Evolutionary conservation across 2,113 vertebrate genomes (phyloP).

Genomic region (Odontesthes bonariensis): DNA sequence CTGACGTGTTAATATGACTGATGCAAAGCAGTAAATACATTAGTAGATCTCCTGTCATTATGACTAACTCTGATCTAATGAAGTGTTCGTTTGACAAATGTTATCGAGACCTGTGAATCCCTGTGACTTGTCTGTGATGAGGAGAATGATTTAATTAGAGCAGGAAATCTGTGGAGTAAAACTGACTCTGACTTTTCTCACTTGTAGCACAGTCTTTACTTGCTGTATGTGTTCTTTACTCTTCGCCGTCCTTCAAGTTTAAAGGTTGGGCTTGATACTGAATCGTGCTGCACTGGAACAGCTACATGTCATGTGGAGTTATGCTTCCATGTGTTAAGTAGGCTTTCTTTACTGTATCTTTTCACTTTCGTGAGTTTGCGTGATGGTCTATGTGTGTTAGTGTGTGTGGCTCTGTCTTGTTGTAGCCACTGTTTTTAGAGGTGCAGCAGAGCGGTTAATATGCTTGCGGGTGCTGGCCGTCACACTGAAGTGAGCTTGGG

Average conservation of each 20-base stretch:
- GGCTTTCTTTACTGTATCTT: slow-evolving; percentile 12
- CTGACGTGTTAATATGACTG: slow-evolving; percentile 29
- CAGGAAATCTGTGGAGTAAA: slow-evolving; percentile 43
- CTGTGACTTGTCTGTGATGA: slow-evolving; percentile 41
- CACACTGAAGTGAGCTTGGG: slow-evolving; percentile 55
- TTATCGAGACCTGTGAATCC: slow-evolving; percentile 9
- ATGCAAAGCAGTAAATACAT: slow-evolving; percentile 29
- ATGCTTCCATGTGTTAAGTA: slow-evolving; percentile 38
- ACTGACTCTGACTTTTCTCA: slow-evolving; percentile 25
- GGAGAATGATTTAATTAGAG: slow-evolving; percentile 54
- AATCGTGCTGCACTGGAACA: slow-evolving; percentile 3
- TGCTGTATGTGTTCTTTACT: background rate
- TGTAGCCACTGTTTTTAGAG: slow-evolving; percentile 56
- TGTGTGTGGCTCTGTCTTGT: slow-evolving; percentile 49
- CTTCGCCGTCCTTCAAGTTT: slow-evolving; percentile 1
- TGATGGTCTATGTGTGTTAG: slow-evolving; percentile 25
- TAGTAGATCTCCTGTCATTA: slow-evolving; percentile 28
- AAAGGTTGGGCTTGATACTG: background rate
- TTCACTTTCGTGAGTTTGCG: slow-evolving; percentile 38
- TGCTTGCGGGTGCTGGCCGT: slow-evolving; percentile 64
- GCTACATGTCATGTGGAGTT: slow-evolving; percentile 12
- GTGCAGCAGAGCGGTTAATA: slow-evolving; percentile 67
- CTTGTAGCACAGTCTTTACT: slow-evolving; percentile 19
- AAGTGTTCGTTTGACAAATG: slow-evolving; percentile 44
- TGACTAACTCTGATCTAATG: slow-evolving; percentile 26